These are phyloP conservation scores for Phlogophora meticulosa DNA, from an alignment of 2,888 invertebrate species.

Conservation along the genomic window DNA sequence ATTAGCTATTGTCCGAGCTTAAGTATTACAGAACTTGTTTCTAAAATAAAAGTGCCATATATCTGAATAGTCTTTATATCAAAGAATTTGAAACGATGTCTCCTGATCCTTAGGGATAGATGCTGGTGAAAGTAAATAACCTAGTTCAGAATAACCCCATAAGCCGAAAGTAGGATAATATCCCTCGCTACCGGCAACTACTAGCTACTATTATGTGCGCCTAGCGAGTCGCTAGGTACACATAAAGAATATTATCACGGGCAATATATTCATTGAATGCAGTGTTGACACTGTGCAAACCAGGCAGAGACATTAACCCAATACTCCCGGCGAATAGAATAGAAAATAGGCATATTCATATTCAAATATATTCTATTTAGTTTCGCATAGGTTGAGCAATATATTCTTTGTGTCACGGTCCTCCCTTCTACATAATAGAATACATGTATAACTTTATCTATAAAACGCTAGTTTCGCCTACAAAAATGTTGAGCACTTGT, in stretches of 20 bases:
- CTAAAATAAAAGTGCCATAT: neutral
- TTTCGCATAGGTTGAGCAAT: conserved; percentile 60
- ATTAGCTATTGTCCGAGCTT: conserved; percentile 20
- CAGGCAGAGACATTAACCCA: conserved; percentile 56
- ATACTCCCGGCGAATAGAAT: conserved; percentile 58
- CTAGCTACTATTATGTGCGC: too few relatives aligned
- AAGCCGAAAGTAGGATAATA: conserved; percentile 2
- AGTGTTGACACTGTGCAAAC: conserved; percentile 52
- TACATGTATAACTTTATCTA: conserved; percentile 47
- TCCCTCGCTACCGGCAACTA: neutral
- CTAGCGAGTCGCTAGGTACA: neutral
- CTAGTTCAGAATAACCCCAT: neutral
- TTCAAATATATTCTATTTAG: conserved; percentile 69
- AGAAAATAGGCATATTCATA: conserved; percentile 65
- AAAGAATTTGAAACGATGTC: neutral
- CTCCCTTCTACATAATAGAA: conserved; percentile 53
- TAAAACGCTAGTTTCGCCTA: conserved; percentile 37
- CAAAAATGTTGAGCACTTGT: conserved; percentile 44
- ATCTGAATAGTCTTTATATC: neutral
- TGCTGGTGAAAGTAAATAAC: neutral
- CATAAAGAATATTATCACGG: conserved; percentile 6
- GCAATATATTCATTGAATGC: conserved; percentile 43
- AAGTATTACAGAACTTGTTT: conserved; percentile 15
- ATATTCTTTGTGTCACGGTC: conserved; percentile 61
- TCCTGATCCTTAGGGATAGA: neutral